phyloP scores from a whole-genome alignment of 2,888 invertebrate genomes.

The Ichneumoninae sp. region DNA sequence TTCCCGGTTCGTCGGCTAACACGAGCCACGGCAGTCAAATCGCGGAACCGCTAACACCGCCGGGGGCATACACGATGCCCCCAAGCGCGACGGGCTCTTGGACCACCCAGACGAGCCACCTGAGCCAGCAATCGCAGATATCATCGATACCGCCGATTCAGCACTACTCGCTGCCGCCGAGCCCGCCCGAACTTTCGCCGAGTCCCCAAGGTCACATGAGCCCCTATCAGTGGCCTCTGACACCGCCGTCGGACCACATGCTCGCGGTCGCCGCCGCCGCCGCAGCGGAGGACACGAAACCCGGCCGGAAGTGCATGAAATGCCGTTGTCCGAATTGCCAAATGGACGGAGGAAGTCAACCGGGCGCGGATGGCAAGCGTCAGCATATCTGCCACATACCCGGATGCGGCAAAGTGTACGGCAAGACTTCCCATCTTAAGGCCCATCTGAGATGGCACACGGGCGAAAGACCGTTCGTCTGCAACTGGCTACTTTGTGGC shows the following conservation, averaged over 20 bases:
- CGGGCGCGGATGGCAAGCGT: constrained; percentile 91
- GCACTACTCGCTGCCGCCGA: constrained; percentile 77
- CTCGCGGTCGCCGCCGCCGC: constrained; percentile 50
- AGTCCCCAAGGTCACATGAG: constrained; percentile 74
- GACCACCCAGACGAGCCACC: constrained; percentile 60
- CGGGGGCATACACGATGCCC: constrained; percentile 72
- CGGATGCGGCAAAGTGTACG: constrained; percentile 95
- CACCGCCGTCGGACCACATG: constrained; percentile 73
- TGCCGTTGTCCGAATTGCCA: constrained; percentile 93
- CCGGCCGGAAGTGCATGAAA: constrained; percentile 88
- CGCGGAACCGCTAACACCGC: constrained; percentile 73
- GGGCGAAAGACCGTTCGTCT: constrained; percentile 95
- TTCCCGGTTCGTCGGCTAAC: constrained; percentile 67
- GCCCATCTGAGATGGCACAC: constrained; percentile 97
- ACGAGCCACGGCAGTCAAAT: constrained; percentile 73
- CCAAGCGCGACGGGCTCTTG: constrained; percentile 56
- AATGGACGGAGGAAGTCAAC: constrained; percentile 90
- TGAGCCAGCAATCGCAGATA: constrained; percentile 63
- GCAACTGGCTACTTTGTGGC: constrained; percentile 95
- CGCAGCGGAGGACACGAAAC: constrained; percentile 70
- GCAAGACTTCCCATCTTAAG: constrained; percentile 97
- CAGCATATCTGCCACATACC: constrained; percentile 94
- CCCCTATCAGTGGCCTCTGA: constrained; percentile 78
- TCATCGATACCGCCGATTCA: constrained; percentile 70
- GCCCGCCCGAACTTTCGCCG: constrained; percentile 74